Base-by-base conservation (phyloP, 2,888 invertebrate species). In the Apamea anceps region DNA sequence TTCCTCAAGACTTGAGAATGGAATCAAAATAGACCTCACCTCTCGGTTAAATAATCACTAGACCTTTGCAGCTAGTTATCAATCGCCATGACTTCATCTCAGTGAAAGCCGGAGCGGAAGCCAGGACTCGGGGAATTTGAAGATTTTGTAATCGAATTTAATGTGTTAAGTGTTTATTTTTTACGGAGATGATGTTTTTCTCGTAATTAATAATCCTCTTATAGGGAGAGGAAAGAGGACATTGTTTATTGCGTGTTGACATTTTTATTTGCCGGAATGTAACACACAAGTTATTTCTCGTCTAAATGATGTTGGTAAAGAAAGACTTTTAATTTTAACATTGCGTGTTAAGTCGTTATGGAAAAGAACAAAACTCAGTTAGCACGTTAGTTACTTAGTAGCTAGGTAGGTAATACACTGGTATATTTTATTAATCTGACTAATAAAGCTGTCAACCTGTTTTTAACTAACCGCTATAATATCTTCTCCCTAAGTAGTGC, bases 101-200 rank as follows among this genome's bases (percentile, higher is more conserved):
- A 72, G 79, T 75, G 79, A 79, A 74, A 75, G 67, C 25, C 28
- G 25, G 67, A 68, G 65, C 65, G 62, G 48, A 37, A 67, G 60
- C 12, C 10, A 60, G 51, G 78, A 65, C 77, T 75, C 75, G 5
- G 57, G 74, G 73, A 57, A 63, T 73, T 48, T 54, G 66, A 71
- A 65, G 21, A 73, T 78, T 77, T 75, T 32, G 78, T 79, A 75
- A 82, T 80, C 72, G 70, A 72, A 81, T 81, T 81, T 75, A 77
- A 67, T 75, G 82, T 68, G n/a, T 63, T 42, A 71, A 57, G 42
- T 68, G 25, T 66, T 32, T 62, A 67, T 67, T 74, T 71, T 84
- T 57, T 65, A 73, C 18, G 8, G 57, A 28, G 12, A 42, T n/a
- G 21, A 15, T 37, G 32, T 45, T 78, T 67, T 54, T 18, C 25